Percentiles rank a stretch among this genome's conserved stretches.
phyloP scores from a whole-genome alignment of 2,888 invertebrate species.

The Scaeva pyrastri region DNA sequence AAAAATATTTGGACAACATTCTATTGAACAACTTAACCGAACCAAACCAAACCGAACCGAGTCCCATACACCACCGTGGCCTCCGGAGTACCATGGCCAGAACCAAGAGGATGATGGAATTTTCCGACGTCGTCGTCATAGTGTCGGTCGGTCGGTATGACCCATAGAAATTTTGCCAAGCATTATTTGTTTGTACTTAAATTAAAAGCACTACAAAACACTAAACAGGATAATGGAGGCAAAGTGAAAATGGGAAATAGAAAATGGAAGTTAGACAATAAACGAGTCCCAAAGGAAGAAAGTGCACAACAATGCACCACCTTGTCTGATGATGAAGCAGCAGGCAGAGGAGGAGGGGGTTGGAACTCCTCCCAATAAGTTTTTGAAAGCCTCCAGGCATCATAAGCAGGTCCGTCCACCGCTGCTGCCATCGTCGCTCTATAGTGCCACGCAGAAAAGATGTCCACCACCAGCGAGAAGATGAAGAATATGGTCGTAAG shows the following conservation, averaged over 20 bases:
- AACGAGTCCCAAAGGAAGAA: conserved; percentile 25
- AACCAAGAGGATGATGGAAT: conserved; percentile 32
- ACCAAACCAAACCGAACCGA: neutral
- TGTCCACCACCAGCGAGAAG: conserved; percentile 23
- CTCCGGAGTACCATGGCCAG: neutral
- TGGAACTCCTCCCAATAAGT: conserved; percentile 20
- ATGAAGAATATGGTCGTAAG: conserved; percentile 6
- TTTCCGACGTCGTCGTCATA: neutral
- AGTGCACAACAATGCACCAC: conserved; percentile 50
- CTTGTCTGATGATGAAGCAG: too few relatives aligned
- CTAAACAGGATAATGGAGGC: conserved; percentile 55
- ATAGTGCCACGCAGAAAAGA: too few relatives aligned
- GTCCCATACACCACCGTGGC: neutral
- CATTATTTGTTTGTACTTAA: conserved; percentile 62
- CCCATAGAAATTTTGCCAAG: conserved; percentile 48
- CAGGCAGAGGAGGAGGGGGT: too few relatives aligned
- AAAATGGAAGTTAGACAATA: conserved; percentile 36
- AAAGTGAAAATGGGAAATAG: conserved; percentile 43
- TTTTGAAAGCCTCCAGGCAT: conserved; percentile 52
- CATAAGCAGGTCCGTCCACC: conserved; percentile 5
- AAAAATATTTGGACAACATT: conserved; percentile 62
- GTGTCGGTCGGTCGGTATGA: conserved; percentile 35
- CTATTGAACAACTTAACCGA: conserved; percentile 8
- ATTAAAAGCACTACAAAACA: conserved; percentile 53
- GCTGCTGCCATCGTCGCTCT: neutral